Evolutionary conservation across 2,113 vertebrate species (phyloP), one percentile per base, ranked within the genome.

Genomic region (Heloderma charlesbogerti): DNA sequence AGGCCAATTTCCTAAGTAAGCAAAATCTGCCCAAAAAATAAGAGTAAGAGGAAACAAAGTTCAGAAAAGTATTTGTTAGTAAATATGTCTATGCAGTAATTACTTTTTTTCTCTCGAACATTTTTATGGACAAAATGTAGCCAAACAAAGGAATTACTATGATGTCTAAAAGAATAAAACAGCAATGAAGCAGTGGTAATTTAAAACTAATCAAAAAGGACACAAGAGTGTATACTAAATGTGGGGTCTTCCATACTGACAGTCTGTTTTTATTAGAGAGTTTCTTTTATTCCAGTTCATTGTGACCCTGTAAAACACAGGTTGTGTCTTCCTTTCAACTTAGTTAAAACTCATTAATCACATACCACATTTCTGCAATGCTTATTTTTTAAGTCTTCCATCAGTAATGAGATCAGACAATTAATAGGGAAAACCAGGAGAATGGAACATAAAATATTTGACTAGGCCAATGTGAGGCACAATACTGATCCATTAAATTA

Each of bases 1-100:
- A 34, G 89, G 54, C 34, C 57, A 78, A 85, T 92, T 94, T 94
- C 91, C 95, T 91, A 94, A 92, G 83, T 60, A 88, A 92, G 89
- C 89, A 83, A n/a, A 40, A 88, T 84, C 89, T 91, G 91, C 75
- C 85, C 93, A 15, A 77, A 88, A 91, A 90, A 87, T 15, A 60
- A n/a, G 13, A 85, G 13, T 43, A 72, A 79, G 87, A 92, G 89
- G 75, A 57, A 78, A 63, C 83, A 57, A 87, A 93, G 92, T 37
- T 77, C 75, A 86, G 89, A 40, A 37, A 60, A 0, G 27, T 82
- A 37, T 91, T 88, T 1, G 86, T 91, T 54, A 34, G 57, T 87
- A 74, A 2, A 85, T 45, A 71, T 0, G 9, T 57, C 67, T 43
- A 66, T 72, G 54, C 74, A 2, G 82, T 77, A 86, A 29, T 60